Evolutionary conservation across 2,113 vertebrate genomes (phyloP).

Genomic region (Cranoglanis bouderius): DNA sequence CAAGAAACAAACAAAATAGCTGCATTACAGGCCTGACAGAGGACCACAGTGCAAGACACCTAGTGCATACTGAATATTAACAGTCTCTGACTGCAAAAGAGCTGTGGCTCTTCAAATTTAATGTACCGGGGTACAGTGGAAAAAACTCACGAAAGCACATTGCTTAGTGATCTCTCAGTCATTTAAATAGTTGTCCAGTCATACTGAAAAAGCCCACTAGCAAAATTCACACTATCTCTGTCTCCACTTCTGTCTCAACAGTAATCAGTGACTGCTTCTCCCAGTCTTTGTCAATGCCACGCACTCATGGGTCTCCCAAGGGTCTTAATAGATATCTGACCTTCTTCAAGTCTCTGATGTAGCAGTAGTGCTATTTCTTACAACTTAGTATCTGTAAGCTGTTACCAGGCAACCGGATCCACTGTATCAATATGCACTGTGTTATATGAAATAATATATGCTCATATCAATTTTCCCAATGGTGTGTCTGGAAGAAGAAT

Average conservation of each 20-base stretch:
- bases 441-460: neutral
- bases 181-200: constrained; percentile 1
- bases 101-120: neutral
- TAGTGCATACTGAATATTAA: neutral
- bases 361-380: constrained; percentile 17
- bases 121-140: neutral
- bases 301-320: constrained; percentile 27
- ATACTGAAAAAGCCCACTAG: neutral
- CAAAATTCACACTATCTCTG: neutral
- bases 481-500: neutral
- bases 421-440: constrained; percentile 15
- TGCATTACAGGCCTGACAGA: neutral
- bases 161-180: neutral
- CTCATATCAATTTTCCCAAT: neutral
- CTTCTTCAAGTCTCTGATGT: constrained; percentile 28
- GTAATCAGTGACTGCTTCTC: neutral
- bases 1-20: neutral
- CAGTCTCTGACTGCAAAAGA: neutral
- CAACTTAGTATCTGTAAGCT: constrained; percentile 15
- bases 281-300: constrained; percentile 17
- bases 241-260: neutral
- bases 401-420: constrained; percentile 41
- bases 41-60: neutral
- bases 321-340: constrained; percentile 33
- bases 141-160: neutral